A percentile compares a stretch with the other conserved stretches of the same genome.
Conservation (phyloP, 92 coral and sea anemone species). For the Paramuricea clavata region DNA sequence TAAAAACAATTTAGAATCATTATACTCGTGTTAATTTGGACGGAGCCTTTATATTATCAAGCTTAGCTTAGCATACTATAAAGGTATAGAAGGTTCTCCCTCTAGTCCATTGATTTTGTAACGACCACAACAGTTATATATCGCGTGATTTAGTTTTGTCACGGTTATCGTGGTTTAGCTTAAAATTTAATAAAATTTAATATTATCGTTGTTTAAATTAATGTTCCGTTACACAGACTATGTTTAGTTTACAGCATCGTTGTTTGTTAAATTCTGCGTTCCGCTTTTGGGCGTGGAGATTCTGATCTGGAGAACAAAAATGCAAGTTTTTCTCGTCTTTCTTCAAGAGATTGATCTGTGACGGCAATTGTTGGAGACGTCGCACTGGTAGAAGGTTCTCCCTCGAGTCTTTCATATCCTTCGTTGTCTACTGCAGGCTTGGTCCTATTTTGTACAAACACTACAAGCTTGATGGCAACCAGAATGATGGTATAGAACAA, state of each 20-base stretch:
- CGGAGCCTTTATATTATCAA: no score
- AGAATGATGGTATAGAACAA: not conserved
- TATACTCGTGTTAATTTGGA: no score
- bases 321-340: constrained; percentile 27
- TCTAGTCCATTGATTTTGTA: no score
- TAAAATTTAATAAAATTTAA: no score
- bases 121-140: no score
- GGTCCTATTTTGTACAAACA: not conserved
- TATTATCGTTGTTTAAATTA: no score
- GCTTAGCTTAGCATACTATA: no score
- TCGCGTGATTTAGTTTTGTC: no score
- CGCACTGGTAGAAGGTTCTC: not conserved
- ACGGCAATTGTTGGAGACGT: not conserved
- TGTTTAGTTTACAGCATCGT: not conserved
- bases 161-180: no score
- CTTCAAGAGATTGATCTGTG: constrained; percentile 23
- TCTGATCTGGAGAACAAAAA: constrained; percentile 28
- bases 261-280: not conserved
- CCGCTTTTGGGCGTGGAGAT: not conserved
- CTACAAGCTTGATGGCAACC: not conserved
- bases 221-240: not conserved
- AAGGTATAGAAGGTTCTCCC: no score
- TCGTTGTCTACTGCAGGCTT: not conserved
- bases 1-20: no score
- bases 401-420: constrained; percentile 18